Base-by-base conservation (phyloP, 2,113 vertebrate genomes). In the Gila orcuttii region DNA sequence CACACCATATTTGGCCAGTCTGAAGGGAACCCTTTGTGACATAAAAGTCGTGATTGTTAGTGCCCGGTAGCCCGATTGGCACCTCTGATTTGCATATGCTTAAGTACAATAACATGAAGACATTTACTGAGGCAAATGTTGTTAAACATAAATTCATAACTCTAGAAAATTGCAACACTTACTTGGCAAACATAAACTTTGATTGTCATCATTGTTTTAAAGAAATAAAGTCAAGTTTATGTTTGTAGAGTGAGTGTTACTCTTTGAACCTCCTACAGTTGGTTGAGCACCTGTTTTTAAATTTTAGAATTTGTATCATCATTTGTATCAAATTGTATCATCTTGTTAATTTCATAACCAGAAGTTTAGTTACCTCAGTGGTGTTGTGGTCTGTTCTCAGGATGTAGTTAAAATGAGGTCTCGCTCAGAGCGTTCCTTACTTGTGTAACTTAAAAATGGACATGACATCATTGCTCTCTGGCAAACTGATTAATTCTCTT, bases 401-500 rank as follows among this genome's bases (percentile, higher is more conserved):
- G 50, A 59, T 71, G 64, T 79, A 71, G 36, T 68, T 47, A 79
- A 83, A 86, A 25, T 59, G 66, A 15, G 33, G 17, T 33, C 62
- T 52, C 52, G 71, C 64, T 57, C 60, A 31, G 11, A 82, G 17
- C 3, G 31, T 78, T 47, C 66, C 39, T 21, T 82, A 17, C 28
- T 77, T 31, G 11, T 69, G 23, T 64, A 28, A 86, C 47, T 64
- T 82, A 55, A 50, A 86, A 85, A 57, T 86, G 77, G 36, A 77
- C 69, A 82, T 89, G 86, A 86, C 81, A 84, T 89, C 86, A 86
- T 36, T 8, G 42, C 42, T 42, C 55, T 45, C 82, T 84, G 85
- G 84, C 83, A 76, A 83, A 79, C 62, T 33, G 82, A 83, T 88
- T 68, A 82, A 60, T 75, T 69, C 19, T 42, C 45, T 60, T 82